phyloP scores from a whole-genome alignment of 1,140 invertebrate species.

The Periplaneta americana region DNA sequence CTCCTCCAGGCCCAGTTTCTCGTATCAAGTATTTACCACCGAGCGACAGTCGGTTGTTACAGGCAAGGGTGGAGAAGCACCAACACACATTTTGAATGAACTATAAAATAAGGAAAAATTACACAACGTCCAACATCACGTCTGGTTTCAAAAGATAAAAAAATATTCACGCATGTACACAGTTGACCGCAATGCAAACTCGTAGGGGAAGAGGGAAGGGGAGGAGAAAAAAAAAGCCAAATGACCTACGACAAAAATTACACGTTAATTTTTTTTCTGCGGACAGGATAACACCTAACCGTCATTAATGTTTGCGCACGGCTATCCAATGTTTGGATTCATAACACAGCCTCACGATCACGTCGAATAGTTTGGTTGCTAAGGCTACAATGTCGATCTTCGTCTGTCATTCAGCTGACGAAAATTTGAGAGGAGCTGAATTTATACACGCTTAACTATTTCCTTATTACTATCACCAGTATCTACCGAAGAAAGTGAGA shows the following conservation, averaged over 20 bases:
- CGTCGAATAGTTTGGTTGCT: no score
- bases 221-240: no score
- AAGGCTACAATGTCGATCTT: no score
- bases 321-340: not conserved
- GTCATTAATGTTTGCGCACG: not conserved
- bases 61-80: not conserved
- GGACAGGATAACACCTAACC: not conserved
- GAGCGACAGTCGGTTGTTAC: not conserved
- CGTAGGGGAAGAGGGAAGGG: not conserved
- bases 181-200: not conserved
- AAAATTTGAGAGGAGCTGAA: no score
- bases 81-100: not conserved
- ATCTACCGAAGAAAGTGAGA: no score
- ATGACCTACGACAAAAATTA: not conserved
- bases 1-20: not conserved
- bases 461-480: no score
- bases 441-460: no score
- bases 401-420: no score
- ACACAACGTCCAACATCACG: not conserved
- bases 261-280: not conserved
- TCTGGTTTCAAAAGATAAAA: conserved; percentile 9
- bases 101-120: conserved; percentile 7
- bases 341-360: no score
- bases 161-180: not conserved
- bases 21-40: not conserved